Base-by-base conservation (phyloP, 2,888 invertebrate genomes). In the Acrobasis repandana region DNA sequence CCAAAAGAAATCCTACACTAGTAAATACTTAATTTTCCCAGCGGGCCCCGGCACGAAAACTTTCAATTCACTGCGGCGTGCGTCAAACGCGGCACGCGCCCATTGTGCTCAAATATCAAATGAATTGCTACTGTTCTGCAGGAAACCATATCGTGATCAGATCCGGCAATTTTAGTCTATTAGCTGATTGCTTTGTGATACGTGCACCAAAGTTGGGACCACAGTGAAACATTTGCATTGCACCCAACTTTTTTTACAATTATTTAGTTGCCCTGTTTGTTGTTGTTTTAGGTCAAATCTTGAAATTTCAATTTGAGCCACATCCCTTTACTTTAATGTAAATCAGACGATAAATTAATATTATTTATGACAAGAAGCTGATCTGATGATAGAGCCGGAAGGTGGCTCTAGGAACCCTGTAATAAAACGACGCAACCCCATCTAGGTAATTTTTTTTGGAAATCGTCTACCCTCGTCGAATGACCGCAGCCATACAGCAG, bases 41-140 rank as follows among this genome's bases (percentile, higher is more conserved):
- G 3, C 43, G 43, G 11, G 0, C 38, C 38, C 11, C 38, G 10
- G 11, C 14, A 10, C 14, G 11, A 14, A 11, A 43, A 70, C 73
- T 74, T 76, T 76, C 72, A 83, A 83, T 85, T 85, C 82, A 82
- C 77, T 79, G 77, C 76, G 38, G 38, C 60, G 47, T 49, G 64
- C 28, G 28, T 28, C 82, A 83, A 75, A 68, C 68, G 65, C 47
- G 73, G 61, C 73, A 72, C 83, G 83, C 74, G 84, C 62, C 72
- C 69, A 73, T 74, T 79, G 75, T 73, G 70, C 68, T 33, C 28
- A 76, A 83, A 85, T 84, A 79, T 75, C 76, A 80, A 80, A 78
- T 77, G 74, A 78, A 84, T 85, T 81, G 77, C 77, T 76, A 71
- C 60, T 43, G 58, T 77, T 69, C 76, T 83, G n/a, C 75, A 61